These are phyloP conservation scores for Steinernema hermaphroditum DNA, from an alignment of 2,888 invertebrate genomes.

Conservation along the genomic window DNA sequence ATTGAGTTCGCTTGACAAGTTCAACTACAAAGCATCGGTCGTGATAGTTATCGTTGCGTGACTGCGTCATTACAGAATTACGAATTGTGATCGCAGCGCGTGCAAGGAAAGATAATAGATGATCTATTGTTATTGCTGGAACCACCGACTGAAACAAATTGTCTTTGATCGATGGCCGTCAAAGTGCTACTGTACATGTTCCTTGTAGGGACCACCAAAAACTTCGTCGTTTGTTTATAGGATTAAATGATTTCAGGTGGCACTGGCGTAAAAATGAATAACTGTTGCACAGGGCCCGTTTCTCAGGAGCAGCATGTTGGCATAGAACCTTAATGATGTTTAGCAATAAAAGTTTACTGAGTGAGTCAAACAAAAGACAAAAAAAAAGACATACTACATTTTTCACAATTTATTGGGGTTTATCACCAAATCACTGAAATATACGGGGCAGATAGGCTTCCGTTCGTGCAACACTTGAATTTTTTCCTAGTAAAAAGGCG, in stretches of 20 bases:
- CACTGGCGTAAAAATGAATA: neutral
- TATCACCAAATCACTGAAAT: too few species aligned
- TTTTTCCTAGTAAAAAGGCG: neutral
- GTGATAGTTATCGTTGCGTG: neutral
- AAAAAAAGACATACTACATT: constrained; percentile 13
- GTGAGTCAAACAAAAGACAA: constrained; percentile 5
- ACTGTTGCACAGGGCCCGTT: neutral
- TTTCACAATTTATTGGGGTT: too few species aligned
- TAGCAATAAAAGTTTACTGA: too few species aligned
- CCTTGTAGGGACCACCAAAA: constrained; percentile 6
- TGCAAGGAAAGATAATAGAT: neutral
- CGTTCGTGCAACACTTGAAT: constrained; percentile 8
- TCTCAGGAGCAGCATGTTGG: too few species aligned
- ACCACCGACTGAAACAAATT: neutral
- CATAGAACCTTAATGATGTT: too few species aligned
- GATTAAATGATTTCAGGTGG: neutral
- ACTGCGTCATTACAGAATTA: constrained; percentile 7
- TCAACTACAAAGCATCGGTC: too few species aligned
- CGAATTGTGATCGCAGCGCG: constrained; percentile 2
- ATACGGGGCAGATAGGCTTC: too few species aligned
- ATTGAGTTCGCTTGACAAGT: neutral
- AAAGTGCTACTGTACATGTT: neutral
- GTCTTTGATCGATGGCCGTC: neutral
- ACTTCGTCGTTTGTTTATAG: neutral
- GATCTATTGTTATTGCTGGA: neutral